Conservation (phyloP, 2,888 invertebrate species). For the Heliconius charithonia region DNA sequence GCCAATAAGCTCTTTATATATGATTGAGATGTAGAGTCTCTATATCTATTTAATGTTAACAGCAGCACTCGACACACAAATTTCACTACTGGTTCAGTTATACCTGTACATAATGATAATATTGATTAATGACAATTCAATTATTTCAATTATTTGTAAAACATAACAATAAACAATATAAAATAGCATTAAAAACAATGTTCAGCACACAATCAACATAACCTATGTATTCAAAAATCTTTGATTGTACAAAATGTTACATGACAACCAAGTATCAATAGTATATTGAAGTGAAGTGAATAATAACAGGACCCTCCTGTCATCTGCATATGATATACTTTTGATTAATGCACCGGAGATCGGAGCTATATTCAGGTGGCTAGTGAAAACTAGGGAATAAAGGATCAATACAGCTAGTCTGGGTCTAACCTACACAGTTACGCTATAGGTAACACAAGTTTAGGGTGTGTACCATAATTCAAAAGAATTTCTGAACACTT, state of each 20-base stretch:
- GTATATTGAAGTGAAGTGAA: conserved; percentile 22
- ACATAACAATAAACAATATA: not conserved
- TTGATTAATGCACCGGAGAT: conserved; percentile 23
- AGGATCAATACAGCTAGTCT: conserved; percentile 46
- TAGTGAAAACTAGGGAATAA: conserved; percentile 24
- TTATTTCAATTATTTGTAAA: not conserved
- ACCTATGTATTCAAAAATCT: conserved; percentile 11
- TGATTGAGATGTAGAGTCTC: conserved; percentile 90
- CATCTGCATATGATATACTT: conserved; percentile 28
- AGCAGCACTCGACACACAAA: conserved; percentile 91
- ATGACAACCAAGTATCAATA: conserved; percentile 16
- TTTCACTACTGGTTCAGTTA: conserved; percentile 89
- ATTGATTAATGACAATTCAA: not conserved
- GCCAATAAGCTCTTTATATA: conserved; percentile 88
- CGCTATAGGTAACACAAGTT: conserved; percentile 4
- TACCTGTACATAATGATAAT: conserved; percentile 78
- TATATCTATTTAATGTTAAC: conserved; percentile 90
- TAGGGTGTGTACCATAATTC: not conserved
- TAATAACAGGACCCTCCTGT: conserved; percentile 15
- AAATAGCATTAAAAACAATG: not conserved
- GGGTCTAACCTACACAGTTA: conserved; percentile 14
- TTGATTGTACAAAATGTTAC: not conserved
- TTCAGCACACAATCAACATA: not conserved
- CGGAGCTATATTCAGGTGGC: conserved; percentile 35
- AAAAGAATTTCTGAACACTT: not conserved